These are phyloP conservation scores for Chloroclysta siterata DNA, from an alignment of 2,888 invertebrate species.

Conservation along the genomic window DNA sequence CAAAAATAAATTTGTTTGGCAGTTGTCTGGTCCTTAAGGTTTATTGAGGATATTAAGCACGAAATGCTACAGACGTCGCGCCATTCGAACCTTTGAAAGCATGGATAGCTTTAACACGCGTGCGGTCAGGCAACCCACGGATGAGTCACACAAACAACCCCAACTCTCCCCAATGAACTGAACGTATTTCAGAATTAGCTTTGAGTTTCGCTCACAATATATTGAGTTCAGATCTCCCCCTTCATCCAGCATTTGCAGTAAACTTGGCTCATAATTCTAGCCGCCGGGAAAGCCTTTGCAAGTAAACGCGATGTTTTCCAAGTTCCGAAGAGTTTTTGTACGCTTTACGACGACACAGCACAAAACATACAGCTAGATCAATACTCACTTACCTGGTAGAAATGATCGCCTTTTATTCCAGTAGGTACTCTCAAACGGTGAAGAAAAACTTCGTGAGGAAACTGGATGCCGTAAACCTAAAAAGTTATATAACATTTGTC, in stretches of 20 bases:
- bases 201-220: conserved; percentile 41
- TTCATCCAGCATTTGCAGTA: conserved; percentile 49
- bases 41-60: not conserved
- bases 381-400: not conserved
- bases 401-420: not conserved
- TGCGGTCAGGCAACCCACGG: conserved; percentile 1
- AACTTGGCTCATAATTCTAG: conserved; percentile 74
- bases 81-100: not conserved
- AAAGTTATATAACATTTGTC: too few species aligned
- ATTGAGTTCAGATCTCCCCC: conserved; percentile 50
- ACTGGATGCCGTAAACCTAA: too few species aligned
- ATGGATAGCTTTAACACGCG: not conserved
- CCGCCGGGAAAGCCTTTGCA: conserved; percentile 66
- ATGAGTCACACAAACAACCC: conserved; percentile 21
- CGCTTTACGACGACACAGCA: conserved; percentile 51
- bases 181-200: conserved; percentile 30
- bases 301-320: conserved; percentile 68
- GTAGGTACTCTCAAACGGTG: too few species aligned
- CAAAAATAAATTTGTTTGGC: too few species aligned
- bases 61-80: not conserved
- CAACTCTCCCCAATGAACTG: conserved; percentile 26
- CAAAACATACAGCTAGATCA: conserved; percentile 6
- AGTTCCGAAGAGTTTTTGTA: conserved; percentile 63
- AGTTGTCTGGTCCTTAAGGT: not conserved
- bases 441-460: too few species aligned